A percentile compares a stretch with the other conserved stretches of the same genome.
Evolutionary conservation across 2,113 vertebrate species (phyloP).

Genomic region (Upupa epops): DNA sequence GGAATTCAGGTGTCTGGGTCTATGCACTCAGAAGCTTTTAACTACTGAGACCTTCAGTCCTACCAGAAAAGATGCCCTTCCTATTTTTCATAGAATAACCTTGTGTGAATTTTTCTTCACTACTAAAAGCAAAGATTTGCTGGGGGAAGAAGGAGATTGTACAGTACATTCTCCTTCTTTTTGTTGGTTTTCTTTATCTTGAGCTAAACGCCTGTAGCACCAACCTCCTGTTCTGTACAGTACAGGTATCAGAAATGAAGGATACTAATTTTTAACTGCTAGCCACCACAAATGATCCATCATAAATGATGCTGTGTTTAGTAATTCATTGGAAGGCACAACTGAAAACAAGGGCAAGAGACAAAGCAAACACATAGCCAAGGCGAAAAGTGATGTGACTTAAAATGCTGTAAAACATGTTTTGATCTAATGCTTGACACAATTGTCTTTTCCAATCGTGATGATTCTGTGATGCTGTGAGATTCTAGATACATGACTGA

Average conservation of each 20-base stretch:
- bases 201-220: accelerated
- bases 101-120: not conserved
- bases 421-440: not conserved
- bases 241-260: not conserved
- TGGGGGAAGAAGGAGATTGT: not conserved
- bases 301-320: no score
- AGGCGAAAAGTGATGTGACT: not conserved
- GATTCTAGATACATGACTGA: not conserved
- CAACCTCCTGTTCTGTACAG: not conserved
- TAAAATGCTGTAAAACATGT: not conserved
- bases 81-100: not conserved
- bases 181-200: not conserved
- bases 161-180: not conserved
- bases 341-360: not conserved
- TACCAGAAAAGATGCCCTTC: not conserved
- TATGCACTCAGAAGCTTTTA: not conserved
- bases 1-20: not conserved
- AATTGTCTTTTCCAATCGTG: no score
- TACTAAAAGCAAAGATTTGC: not conserved
- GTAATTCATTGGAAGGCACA: no score
- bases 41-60: not conserved
- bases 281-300: no score
- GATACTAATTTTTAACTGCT: no score
- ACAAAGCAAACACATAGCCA: not conserved
- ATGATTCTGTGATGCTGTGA: no score